Evolutionary conservation across 1,140 invertebrate genomes (phyloP).

Genomic region (Drosophila seguyi): DNA sequence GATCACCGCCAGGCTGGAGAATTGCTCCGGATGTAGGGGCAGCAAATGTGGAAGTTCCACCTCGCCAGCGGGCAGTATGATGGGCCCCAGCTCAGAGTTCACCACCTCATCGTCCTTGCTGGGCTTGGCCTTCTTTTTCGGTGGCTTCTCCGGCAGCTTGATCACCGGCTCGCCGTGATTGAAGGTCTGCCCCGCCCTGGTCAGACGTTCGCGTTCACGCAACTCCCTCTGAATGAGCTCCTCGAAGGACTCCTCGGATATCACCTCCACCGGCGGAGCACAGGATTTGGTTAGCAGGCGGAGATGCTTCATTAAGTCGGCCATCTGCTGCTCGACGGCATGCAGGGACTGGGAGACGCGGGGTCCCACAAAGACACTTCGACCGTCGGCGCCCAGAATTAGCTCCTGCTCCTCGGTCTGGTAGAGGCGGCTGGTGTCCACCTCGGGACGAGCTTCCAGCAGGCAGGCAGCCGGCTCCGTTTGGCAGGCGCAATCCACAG

Average conservation of each 20-base stretch:
- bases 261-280: slow-evolving; percentile 58
- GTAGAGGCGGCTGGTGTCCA: slow-evolving; percentile 30
- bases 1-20: slow-evolving; percentile 49
- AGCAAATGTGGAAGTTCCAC: slow-evolving; percentile 42
- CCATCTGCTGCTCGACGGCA: slow-evolving; percentile 43
- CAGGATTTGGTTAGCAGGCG: slow-evolving; percentile 41
- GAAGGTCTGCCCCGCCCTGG: slow-evolving; percentile 19
- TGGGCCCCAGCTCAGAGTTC: slow-evolving; percentile 29
- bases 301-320: slow-evolving; percentile 34
- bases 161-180: slow-evolving; percentile 2
- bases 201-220: slow-evolving; percentile 41
- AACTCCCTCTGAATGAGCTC: slow-evolving; percentile 41
- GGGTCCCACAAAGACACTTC: slow-evolving; percentile 47
- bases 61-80: slow-evolving; percentile 33
- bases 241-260: slow-evolving; percentile 32
- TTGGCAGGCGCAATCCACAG: slow-evolving; percentile 5
- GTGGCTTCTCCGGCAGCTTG: not conserved
- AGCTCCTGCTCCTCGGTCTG: slow-evolving; percentile 34
- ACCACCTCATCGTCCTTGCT: slow-evolving; percentile 10
- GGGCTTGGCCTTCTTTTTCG: not conserved
- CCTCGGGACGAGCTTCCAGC: slow-evolving; percentile 10
- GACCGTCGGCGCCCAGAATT: slow-evolving; percentile 21
- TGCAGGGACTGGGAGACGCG: slow-evolving; percentile 46
- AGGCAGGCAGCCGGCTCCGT: slow-evolving; percentile 43
- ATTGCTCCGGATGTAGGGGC: slow-evolving; percentile 52